Base-by-base conservation (phyloP, 2,888 invertebrate genomes). In the Nipponacmea schrenckii region DNA sequence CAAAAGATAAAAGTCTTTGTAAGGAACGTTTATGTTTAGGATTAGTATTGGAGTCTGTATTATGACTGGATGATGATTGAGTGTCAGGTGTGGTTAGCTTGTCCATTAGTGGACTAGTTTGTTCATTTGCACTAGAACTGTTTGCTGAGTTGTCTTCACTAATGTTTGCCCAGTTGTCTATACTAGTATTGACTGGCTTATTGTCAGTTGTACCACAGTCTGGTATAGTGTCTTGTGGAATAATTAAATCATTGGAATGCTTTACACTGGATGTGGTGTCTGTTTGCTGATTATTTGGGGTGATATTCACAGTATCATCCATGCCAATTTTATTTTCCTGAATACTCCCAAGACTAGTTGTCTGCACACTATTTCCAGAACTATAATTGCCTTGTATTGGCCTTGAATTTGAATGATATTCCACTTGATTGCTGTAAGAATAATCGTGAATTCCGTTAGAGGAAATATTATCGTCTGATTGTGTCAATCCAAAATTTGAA, bases 341-440 rank as follows among this genome's bases (percentile, higher is more conserved):
- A 56, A 24, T 3, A 56, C 20, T 20, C 10, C 20, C 20, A 24
- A 20, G 56, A 39, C 39, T 39, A 39, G 8, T 39, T 39, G 10
- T 39, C 39, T 39, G 8, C 39, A 39, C 39, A 39, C 39, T 39
- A 39, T 5, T 39, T 39, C 39, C 39, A 56, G 56, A 24, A 10
- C 14, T 20, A 14, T 56, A 20, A 14, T 56, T 56, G 24, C 20
- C 56, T 24, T 10, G 8, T 12, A 20, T 15, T 20, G 20, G 8
- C 24, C 20, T 10, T 5, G 56, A 20, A 56, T 24, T 24, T 12
- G 20, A 24, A 24, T 56, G 20, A 56, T 84, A 84, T 69, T 96
- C 96, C 80, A 92, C 90, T 88, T 95, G 95, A 86, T 93, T 94
- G 70, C 94, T 93, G 85, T 95, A 95, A 64, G 93, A 92, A 87